phyloP scores from a whole-genome alignment of 2,113 vertebrate genomes.

The Chaetorhynchus papuensis region DNA sequence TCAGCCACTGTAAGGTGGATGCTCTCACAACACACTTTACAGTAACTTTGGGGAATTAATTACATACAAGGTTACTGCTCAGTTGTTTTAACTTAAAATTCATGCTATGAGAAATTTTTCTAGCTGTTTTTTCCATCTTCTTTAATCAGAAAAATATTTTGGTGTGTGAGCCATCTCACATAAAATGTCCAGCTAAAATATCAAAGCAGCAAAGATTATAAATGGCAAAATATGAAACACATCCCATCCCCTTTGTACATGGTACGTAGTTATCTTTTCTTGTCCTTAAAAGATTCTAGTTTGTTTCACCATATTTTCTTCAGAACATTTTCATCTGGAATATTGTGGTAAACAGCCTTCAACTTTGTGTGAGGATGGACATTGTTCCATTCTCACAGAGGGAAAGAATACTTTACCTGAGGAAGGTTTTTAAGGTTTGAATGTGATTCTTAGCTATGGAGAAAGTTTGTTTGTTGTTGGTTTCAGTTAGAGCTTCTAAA shows the following conservation, averaged over 20 bases:
- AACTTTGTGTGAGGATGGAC: neutral
- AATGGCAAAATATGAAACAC: neutral
- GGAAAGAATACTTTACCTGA: neutral
- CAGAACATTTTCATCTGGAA: neutral
- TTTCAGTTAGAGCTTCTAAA: neutral
- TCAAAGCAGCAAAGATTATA: neutral
- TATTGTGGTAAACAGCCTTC: neutral
- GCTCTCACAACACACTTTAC: neutral
- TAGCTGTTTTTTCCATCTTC: neutral
- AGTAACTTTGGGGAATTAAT: neutral
- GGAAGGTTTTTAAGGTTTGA: neutral
- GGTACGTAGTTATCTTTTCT: neutral
- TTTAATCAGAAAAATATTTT: neutral
- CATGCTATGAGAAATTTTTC: neutral
- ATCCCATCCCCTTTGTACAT: neutral
- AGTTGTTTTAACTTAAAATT: neutral
- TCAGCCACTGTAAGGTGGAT: neutral
- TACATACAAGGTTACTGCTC: neutral
- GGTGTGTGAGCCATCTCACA: neutral
- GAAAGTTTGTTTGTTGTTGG: neutral
- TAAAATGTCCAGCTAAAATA: neutral
- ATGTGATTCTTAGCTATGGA: neutral
- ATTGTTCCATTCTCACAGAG: neutral
- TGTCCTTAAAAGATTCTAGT: neutral
- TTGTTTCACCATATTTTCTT: neutral